A percentile compares a stretch with the other conserved stretches of the same genome.
Conservation (phyloP, 1,140 invertebrate species). For the Tetragonula clypearis region DNA sequence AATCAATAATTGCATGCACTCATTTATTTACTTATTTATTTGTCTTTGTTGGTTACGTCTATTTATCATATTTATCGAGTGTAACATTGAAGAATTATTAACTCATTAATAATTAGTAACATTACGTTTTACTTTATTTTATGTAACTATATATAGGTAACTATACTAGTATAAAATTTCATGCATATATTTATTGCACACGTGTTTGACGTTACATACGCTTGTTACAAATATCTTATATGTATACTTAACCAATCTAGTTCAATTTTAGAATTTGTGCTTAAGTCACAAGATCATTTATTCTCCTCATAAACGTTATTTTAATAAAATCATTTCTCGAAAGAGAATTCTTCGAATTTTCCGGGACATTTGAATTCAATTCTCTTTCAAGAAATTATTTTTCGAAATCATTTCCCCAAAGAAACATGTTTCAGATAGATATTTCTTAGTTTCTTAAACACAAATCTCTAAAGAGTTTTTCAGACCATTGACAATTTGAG, state of each 20-base stretch:
- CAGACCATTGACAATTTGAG: too few species aligned
- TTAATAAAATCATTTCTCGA: neutral
- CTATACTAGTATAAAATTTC: neutral
- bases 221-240: neutral
- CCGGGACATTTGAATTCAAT: too few species aligned
- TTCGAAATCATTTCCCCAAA: too few species aligned
- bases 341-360: too few species aligned
- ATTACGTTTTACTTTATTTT: slow-evolving; percentile 13
- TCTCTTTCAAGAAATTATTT: too few species aligned
- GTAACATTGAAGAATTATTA: neutral
- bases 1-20: slow-evolving; percentile 1
- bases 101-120: neutral
- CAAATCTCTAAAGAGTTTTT: too few species aligned
- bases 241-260: neutral
- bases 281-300: neutral
- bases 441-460: too few species aligned
- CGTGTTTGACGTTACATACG: slow-evolving; percentile 24
- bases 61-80: slow-evolving; percentile 40
- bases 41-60: neutral
- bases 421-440: too few species aligned
- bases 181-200: neutral
- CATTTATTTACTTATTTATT: slow-evolving; percentile 41
- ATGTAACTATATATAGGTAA: neutral
- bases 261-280: neutral
- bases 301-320: neutral